Percentiles rank a stretch among this genome's conserved stretches.
Conservation (phyloP, 2,797 vertebrate species). For the Propithecus deckenii region DNA sequence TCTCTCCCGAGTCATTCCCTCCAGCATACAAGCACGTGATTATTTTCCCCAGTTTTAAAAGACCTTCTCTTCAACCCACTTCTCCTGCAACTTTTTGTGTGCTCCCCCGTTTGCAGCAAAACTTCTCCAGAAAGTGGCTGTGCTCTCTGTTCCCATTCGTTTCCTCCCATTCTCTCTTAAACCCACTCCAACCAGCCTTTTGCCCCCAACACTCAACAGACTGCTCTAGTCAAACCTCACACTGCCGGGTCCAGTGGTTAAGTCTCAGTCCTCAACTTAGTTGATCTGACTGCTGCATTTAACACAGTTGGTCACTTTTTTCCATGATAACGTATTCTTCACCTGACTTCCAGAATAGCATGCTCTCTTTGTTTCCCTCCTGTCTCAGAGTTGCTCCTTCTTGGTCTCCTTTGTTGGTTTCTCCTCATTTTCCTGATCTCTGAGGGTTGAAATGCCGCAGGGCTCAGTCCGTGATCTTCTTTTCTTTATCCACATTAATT, state of each 20-base stretch:
- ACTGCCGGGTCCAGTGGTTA: no score
- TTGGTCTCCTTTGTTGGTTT: not conserved
- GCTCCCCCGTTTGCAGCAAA: not conserved
- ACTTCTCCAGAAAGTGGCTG: not conserved
- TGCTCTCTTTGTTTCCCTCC: not conserved
- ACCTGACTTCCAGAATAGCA: not conserved
- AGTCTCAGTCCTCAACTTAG: not conserved
- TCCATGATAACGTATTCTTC: not conserved
- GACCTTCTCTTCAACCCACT: not conserved
- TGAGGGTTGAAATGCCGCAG: not conserved
- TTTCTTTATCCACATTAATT: conserved; percentile 1
- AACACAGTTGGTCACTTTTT: not conserved
- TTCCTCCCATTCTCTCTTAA: not conserved
- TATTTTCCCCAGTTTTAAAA: not conserved
- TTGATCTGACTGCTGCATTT: not conserved
- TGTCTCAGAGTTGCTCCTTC: not conserved
- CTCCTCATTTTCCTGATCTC: not conserved
- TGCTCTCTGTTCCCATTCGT: not conserved
- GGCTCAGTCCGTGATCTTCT: not conserved
- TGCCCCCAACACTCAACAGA: not conserved
- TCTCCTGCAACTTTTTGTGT: not conserved
- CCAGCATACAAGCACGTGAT: not conserved
- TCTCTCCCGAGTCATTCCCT: not conserved
- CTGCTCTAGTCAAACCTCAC: not conserved
- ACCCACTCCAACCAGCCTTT: not conserved